Evolutionary conservation across 2,113 vertebrate genomes (phyloP), one percentile per base, ranked within the genome.

Genomic region (Petroica traversi): DNA sequence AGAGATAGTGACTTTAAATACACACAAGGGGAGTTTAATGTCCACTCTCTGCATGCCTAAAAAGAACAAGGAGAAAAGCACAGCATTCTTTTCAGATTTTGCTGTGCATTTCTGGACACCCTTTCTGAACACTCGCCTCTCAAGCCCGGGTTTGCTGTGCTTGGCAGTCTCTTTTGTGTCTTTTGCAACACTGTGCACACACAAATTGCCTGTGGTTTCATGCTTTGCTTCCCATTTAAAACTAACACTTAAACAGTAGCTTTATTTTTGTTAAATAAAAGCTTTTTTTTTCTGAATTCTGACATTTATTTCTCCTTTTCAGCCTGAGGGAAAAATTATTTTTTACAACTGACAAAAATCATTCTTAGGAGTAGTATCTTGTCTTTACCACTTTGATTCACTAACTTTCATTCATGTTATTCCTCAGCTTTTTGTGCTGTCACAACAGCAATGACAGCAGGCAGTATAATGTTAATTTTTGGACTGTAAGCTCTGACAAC

Each of bases 161-260:
- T 95, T 92, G 91, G 92, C 87, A 94, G 15, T 92, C 52, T 36
- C 73, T 76, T 73, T 62, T 89, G 84, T 85, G 84, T 93, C 86
- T 96, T 85, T 94, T 94, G 84, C 95, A 97, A 92, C 66, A 69
- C 55, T 64, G 82, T 4, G 1, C 72, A 73, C 66, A 93, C 85
- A 91, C 75, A 93, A 94, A 89, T 24, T 77, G 63, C 75, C 87
- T 93, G 89, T 88, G 94, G 93, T 95, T 94, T 95, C 79, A 94
- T 85, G 92, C 92, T 88, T 95, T 93, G 87, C 77, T 93, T 97
- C 80, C 73, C 85, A 95, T 94, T 96, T 97, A 92, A 96, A 93
- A 89, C 94, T 84, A 92, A 95, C 63, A 89, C 63, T 96, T 91
- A 49, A 94, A 95, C 63, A 85, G 93, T 87, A 92, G 92, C 48